Base-by-base conservation (phyloP, 2,888 invertebrate species). In the Limnephilus marmoratus region DNA sequence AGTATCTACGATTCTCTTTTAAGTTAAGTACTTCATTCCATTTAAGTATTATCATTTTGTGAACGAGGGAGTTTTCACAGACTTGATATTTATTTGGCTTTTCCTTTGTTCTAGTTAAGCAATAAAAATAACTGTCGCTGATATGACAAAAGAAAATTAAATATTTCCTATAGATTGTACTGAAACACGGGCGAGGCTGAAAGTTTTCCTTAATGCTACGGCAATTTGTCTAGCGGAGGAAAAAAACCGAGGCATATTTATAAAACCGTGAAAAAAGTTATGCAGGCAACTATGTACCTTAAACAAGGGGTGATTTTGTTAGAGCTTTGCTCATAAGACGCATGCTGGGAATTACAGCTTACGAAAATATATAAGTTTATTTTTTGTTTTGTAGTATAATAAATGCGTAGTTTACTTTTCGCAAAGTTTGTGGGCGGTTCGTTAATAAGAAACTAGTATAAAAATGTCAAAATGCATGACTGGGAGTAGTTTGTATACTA, bases 81-180 rank as follows among this genome's bases (percentile, higher is more conserved):
- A 86, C 86, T 49, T 45, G 29, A 37, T 86, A 86, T 86, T 45
- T 86, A 86, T 86, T 86, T 45, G 86, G 86, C 86, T 37, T 45
- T 86, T 86, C 15, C 86, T 86, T 86, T 86, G 86, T 86, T 86
- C 29, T 49, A 49, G 49, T 49, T 49, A 86, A 86, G n/a, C 86
- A 86, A 86, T 86, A 86, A 86, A 86, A 86, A 86, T 49, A 86
- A 86, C 37, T 49, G 86, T 86, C 86, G 45, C n/a, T 86, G 86
- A 86, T 49, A 86, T 49, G 86, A 86, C 86, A 86, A 86, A 83
- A 86, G 86, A 86, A 45, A 86, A 86, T 86, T 86, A 49, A 86
- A 86, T 86, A 37, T 86, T 49, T 86, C 86, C 11, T 45, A 41
- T 12, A 86, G 86, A 86, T 86, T 41, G 29, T 37, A 37, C 83